Percentiles rank a stretch among this genome's conserved stretches.
Evolutionary conservation across 2,888 invertebrate genomes (phyloP).

Genomic region (Eupithecia pulchellata): DNA sequence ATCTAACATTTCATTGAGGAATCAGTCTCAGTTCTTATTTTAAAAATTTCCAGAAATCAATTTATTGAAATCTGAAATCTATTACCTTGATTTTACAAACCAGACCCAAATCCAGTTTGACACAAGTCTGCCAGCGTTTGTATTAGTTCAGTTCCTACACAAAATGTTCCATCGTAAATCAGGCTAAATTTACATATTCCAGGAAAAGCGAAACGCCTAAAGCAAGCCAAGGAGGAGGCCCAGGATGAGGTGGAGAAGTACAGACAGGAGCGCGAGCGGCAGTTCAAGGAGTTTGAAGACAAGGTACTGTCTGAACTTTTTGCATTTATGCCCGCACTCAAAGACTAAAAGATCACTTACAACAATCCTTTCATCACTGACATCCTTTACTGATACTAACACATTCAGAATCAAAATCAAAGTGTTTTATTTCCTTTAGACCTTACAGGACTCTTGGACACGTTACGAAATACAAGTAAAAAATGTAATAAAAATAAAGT

Average conservation of each 20-base stretch:
- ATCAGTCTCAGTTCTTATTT: not conserved
- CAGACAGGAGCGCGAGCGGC: slow-evolving; percentile 95
- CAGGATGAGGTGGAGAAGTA: slow-evolving; percentile 99
- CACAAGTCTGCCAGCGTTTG: not conserved
- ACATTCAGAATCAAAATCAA: too few relatives aligned
- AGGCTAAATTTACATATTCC: slow-evolving; percentile 44
- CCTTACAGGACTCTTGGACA: too few relatives aligned
- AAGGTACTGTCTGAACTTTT: slow-evolving; percentile 85
- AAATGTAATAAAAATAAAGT: too few relatives aligned
- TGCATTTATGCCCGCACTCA: not conserved
- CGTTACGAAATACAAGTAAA: too few relatives aligned
- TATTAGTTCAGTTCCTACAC: not conserved
- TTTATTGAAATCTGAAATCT: too few relatives aligned
- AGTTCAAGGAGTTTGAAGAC: slow-evolving; percentile 96
- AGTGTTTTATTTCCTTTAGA: too few relatives aligned
- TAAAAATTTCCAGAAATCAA: not conserved
- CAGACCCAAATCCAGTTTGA: not conserved
- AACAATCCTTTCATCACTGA: not conserved
- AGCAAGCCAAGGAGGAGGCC: slow-evolving; percentile 99
- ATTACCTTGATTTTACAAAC: not conserved
- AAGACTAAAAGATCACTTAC: not conserved
- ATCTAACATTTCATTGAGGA: not conserved
- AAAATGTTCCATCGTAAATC: not conserved
- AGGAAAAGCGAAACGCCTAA: slow-evolving; percentile 98
- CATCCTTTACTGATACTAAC: too few relatives aligned